Conservation (phyloP, 2,113 vertebrate genomes). For the Malurus alboscapulatus region DNA sequence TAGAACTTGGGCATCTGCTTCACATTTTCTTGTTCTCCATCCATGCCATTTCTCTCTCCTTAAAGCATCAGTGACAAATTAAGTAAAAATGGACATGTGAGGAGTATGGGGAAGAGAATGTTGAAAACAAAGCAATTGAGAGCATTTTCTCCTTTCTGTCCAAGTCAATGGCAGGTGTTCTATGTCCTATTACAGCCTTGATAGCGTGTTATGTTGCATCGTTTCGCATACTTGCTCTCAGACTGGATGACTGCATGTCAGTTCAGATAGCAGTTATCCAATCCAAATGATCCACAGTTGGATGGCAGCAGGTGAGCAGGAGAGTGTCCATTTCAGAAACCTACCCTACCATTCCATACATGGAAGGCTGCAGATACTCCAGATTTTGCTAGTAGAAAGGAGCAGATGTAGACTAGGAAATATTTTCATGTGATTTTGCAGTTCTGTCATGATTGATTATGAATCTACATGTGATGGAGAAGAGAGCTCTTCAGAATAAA, state of each 20-base stretch:
- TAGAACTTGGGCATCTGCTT: conserved; percentile 21
- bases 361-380: not conserved
- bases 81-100: not conserved
- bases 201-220: not conserved
- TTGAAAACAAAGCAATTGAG: conserved; percentile 62
- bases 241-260: conserved; percentile 9
- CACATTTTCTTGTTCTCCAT: conserved; percentile 16
- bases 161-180: conserved; percentile 61
- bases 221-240: conserved; percentile 29
- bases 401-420: not conserved
- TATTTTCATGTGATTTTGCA: conserved; percentile 6
- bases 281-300: conserved; percentile 47
- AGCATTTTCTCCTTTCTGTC: conserved; percentile 2
- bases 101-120: not conserved
- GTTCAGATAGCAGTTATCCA: not conserved
- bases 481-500: not conserved
- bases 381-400: not conserved
- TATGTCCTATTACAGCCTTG: conserved; percentile 25
- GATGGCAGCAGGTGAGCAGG: conserved; percentile 33
- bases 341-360: not conserved
- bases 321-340: not conserved
- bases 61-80: conserved; percentile 31
- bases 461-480: not conserved
- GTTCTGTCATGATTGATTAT: not conserved
- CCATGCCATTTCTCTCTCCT: not conserved